phyloP scores from a whole-genome alignment of 2,888 invertebrate genomes.

The Argyresthia goedartella region DNA sequence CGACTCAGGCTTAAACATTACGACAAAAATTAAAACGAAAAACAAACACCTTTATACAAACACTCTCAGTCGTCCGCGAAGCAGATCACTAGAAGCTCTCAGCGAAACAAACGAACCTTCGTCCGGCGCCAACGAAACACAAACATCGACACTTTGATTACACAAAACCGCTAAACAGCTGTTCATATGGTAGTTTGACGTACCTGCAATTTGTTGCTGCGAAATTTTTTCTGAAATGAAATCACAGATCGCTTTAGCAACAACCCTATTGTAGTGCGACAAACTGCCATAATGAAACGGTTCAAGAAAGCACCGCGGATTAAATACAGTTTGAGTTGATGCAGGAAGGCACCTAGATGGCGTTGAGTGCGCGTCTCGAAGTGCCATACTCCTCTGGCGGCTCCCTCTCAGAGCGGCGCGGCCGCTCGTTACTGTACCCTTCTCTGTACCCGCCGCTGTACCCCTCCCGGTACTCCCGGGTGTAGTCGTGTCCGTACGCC shows the following conservation, averaged over 20 bases:
- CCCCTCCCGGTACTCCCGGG: slow-evolving; percentile 36
- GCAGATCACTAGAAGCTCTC: slow-evolving; percentile 5
- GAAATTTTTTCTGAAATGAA: too few relatives aligned
- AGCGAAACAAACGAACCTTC: neutral
- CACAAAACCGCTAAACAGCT: neutral
- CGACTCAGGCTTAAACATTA: neutral
- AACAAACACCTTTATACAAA: slow-evolving; percentile 5
- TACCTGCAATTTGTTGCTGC: too few relatives aligned
- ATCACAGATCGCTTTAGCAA: too few relatives aligned
- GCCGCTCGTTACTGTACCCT: slow-evolving; percentile 54
- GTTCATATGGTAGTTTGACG: too few relatives aligned
- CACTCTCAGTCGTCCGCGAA: slow-evolving; percentile 6
- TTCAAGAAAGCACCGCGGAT: too few relatives aligned
- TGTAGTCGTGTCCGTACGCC: slow-evolving; percentile 36
- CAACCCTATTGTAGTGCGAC: too few relatives aligned
- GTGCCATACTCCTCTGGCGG: slow-evolving; percentile 71
- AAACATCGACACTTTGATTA: neutral
- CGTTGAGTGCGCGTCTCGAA: slow-evolving; percentile 79
- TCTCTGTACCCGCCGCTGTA: slow-evolving; percentile 49
- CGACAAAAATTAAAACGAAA: neutral
- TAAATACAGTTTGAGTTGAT: neutral
- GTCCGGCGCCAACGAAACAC: neutral
- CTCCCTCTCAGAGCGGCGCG: slow-evolving; percentile 47
- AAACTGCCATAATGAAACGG: too few relatives aligned
- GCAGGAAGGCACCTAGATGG: slow-evolving; percentile 68